Conservation (phyloP, 2,113 vertebrate genomes). For the Trichomycterus rosablanca region DNA sequence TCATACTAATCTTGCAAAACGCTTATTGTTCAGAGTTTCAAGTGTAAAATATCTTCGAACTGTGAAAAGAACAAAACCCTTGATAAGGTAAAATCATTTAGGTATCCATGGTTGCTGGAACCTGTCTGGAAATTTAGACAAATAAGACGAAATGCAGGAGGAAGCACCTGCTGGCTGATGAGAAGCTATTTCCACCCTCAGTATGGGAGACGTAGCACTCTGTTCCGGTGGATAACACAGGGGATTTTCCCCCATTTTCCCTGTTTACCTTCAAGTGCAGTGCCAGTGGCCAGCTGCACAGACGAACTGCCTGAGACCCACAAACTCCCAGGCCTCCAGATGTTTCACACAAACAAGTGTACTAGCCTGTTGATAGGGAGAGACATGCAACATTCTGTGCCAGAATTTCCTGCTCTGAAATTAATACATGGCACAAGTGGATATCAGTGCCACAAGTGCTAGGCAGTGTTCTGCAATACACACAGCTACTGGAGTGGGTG, state of each 20-base stretch:
- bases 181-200: constrained; percentile 63
- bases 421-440: constrained; percentile 34
- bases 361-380: constrained; percentile 34
- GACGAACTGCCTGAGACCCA: constrained; percentile 24
- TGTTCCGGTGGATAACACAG: constrained; percentile 67
- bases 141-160: constrained; percentile 56
- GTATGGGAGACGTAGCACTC: constrained; percentile 62
- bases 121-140: constrained; percentile 55
- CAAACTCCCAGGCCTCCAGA: constrained; percentile 34
- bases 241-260: constrained; percentile 63
- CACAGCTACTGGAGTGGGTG: too few relatives aligned
- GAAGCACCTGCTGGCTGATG: constrained; percentile 72
- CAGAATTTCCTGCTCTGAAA: constrained; percentile 34
- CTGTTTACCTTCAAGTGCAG: constrained; percentile 63
- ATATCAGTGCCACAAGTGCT: constrained; percentile 6
- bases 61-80: too few relatives aligned
- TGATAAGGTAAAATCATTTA: too few relatives aligned
- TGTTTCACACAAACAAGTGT: constrained; percentile 47
- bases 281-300: constrained; percentile 59
- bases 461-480: not conserved
- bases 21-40: too few relatives aligned
- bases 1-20: too few relatives aligned
- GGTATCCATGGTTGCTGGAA: constrained; percentile 34
- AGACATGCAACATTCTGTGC: constrained; percentile 23
- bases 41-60: too few relatives aligned